Base-by-base conservation (phyloP, 2,113 vertebrate genomes). In the Sander vitreus region DNA sequence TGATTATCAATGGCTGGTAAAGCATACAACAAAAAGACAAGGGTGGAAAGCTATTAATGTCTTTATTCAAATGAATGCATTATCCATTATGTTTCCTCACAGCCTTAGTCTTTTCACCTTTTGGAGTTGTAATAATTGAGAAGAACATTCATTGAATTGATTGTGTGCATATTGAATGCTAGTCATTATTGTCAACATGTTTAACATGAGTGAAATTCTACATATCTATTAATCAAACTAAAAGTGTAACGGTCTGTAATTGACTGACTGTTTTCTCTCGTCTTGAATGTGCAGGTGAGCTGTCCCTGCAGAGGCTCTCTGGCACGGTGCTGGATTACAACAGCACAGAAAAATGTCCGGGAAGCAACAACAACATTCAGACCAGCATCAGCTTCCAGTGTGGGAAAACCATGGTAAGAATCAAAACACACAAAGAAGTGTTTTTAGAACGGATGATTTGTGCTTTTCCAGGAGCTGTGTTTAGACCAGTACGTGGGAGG, bases 381-480 rank as follows among this genome's bases (percentile, higher is more conserved):
- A 97, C 95, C 86, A 98, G 95, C 91, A 96, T 99, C 93, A 95
- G 96, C 82, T 98, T 99, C 90, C 94, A 97, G 65, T 99, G 98
- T 76, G 97, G 97, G 68, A 99, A 97, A 87, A 98, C 97, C 43
- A 91, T 99, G 96, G 98, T 99, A 81, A 97, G 97, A 69, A 27
- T 54, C 16, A 7, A 11, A 48, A 19, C 54, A 21, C 48, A 18
- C 19, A 5, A 57, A 10, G 18, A 64, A 0, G 9, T 30, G 7
- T 65, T 47, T 73, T 45, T 66, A 18, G 23, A 53, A 25, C 10
- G 0, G 11, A 54, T 19, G 11, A 19, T 36, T 33, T 16, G 15
- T 66, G 33, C 18, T 47, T 25, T 68, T 23, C 50, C 43, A 3
- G 47, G 27, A 14, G 16, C 16, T 16, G 59, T 33, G 36, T 66